Conservation (phyloP, 2,888 invertebrate genomes). For the Cotesia congregata region DNA sequence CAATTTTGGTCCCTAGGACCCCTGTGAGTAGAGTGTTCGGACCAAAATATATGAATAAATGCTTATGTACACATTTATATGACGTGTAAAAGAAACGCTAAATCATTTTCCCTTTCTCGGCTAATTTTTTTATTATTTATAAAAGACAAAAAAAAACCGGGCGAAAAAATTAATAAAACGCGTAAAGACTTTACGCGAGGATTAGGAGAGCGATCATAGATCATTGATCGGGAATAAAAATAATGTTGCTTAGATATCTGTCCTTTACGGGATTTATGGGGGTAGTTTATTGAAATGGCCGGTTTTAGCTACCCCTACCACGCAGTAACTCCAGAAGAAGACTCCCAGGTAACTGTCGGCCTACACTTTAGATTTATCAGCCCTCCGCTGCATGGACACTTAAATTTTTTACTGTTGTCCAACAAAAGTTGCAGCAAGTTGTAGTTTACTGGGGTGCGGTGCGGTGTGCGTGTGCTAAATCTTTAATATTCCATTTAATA, state of each 20-base stretch:
- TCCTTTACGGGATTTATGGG: conserved; percentile 57
- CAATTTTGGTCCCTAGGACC: conserved; percentile 10
- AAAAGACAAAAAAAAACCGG: not conserved
- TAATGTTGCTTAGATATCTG: conserved; percentile 24
- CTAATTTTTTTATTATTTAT: conserved; percentile 1
- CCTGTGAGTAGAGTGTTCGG: not conserved
- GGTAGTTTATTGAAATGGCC: conserved; percentile 64
- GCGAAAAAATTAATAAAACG: not conserved
- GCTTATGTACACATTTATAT: not conserved
- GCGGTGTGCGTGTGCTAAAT: conserved; percentile 60
- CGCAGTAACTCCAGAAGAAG: conserved; percentile 1
- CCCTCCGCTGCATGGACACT: not conserved
- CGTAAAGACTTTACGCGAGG: not conserved
- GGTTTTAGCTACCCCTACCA: conserved; percentile 24
- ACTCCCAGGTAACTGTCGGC: conserved; percentile 13
- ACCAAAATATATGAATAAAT: conserved; percentile 1
- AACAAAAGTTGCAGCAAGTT: conserved; percentile 42
- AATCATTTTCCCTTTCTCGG: not conserved
- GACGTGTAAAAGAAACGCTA: conserved; percentile 14
- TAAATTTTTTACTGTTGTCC: not conserved
- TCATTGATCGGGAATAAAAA: not conserved
- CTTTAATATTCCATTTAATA: conserved; percentile 69
- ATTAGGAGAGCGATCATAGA: conserved; percentile 1
- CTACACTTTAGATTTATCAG: conserved; percentile 5
- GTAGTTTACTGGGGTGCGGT: conserved; percentile 55